Evolutionary conservation across 2,888 invertebrate species (phyloP).

Genomic region (Epistrophe grossulariae): DNA sequence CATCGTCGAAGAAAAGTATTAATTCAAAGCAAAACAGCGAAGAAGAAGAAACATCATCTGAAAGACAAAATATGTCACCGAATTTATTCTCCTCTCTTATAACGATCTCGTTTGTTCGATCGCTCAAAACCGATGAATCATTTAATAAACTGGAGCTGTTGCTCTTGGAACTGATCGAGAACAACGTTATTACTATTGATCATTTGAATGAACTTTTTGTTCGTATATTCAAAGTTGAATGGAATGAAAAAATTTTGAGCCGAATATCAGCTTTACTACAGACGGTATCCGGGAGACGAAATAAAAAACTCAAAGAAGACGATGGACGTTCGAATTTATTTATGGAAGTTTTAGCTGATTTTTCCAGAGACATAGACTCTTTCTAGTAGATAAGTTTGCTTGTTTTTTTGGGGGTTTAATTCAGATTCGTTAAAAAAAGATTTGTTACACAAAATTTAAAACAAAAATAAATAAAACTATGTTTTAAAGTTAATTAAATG

Average conservation of each 20-base stretch:
- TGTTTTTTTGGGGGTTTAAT: conserved; percentile 9
- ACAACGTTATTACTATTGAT: conserved; percentile 86
- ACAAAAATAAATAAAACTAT: conserved; percentile 19
- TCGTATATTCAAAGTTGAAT: conserved; percentile 88
- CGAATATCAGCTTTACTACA: conserved; percentile 79
- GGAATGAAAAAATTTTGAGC: conserved; percentile 84
- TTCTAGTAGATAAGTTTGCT: conserved; percentile 77
- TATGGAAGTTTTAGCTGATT: conserved; percentile 83
- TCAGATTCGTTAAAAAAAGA: conserved; percentile 30
- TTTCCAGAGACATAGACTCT: conserved; percentile 82
- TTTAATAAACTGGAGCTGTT: conserved; percentile 84
- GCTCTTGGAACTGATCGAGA: conserved; percentile 85
- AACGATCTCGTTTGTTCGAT: conserved; percentile 78
- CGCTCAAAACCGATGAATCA: conserved; percentile 78
- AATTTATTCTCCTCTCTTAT: conserved; percentile 76
- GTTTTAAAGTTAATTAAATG: conserved; percentile 59
- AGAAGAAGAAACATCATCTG: conserved; percentile 33
- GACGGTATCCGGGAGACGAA: conserved; percentile 75
- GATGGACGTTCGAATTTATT: conserved; percentile 82
- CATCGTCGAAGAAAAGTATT: conserved; percentile 9
- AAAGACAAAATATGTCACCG: conserved; percentile 15
- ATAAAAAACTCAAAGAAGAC: conserved; percentile 60
- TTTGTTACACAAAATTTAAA: conserved; percentile 4
- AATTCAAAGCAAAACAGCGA: conserved; percentile 1
- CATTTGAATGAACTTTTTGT: conserved; percentile 88